phyloP scores from a whole-genome alignment of 2,888 invertebrate species.

The Cabera pusaria region DNA sequence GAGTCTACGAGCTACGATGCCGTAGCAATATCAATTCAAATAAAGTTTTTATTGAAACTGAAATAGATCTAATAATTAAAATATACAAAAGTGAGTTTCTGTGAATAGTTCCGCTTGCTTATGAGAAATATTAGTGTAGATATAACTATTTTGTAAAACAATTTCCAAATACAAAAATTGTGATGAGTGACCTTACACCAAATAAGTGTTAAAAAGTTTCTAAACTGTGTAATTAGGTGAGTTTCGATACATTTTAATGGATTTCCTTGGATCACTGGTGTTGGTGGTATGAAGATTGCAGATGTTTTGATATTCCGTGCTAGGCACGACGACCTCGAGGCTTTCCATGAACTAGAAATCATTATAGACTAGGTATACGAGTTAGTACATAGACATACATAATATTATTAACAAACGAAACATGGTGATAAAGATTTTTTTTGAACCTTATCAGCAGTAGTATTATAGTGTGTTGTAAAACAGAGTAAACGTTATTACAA shows the following conservation, averaged over 20 bases:
- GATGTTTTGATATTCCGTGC: constrained; percentile 8
- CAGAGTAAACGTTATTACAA: too few species aligned
- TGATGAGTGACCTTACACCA: constrained; percentile 34
- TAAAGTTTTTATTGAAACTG: constrained; percentile 25
- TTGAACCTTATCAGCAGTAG: too few species aligned
- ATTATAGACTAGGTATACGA: too few species aligned
- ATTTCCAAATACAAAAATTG: constrained; percentile 32
- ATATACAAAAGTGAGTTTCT: too few species aligned
- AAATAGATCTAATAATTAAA: too few species aligned
- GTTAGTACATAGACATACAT: too few species aligned
- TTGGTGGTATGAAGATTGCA: constrained; percentile 11
- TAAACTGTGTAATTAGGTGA: constrained; percentile 34
- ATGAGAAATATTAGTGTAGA: constrained; percentile 43
- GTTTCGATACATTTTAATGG: constrained; percentile 18
- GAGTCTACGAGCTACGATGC: constrained; percentile 52
- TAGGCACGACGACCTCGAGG: constrained; percentile 14
- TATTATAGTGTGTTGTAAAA: too few species aligned
- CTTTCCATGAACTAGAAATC: constrained; percentile 5
- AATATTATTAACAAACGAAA: too few species aligned
- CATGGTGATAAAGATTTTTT: too few species aligned
- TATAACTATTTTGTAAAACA: too few species aligned
- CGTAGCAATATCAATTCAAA: constrained; percentile 38
- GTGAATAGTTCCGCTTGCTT: constrained; percentile 20
- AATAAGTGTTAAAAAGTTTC: constrained; percentile 23
- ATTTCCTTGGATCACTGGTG: background rate